phyloP scores from a whole-genome alignment of 2,888 invertebrate genomes.

The Dexiosoma caninum region DNA sequence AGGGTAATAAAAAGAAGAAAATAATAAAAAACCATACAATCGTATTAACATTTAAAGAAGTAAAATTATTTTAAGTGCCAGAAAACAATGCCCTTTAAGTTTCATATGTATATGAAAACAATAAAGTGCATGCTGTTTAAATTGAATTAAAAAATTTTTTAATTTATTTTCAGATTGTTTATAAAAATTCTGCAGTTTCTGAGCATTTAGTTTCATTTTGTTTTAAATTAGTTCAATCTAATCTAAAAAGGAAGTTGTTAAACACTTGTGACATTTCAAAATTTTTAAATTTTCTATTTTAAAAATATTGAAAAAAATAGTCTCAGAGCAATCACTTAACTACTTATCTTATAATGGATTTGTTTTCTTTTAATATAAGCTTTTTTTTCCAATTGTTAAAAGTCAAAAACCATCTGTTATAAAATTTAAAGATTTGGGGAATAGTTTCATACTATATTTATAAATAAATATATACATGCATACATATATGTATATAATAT shows the following conservation, averaged over 20 bases:
- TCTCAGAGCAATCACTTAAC: not conserved
- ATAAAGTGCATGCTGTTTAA: not conserved
- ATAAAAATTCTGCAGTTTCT: not conserved
- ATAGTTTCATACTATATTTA: too few species aligned
- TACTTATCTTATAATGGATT: not conserved
- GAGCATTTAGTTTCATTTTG: not conserved
- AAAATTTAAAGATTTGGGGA: too few species aligned
- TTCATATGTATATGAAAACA: not conserved
- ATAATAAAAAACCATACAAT: not conserved
- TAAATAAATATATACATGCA: too few species aligned
- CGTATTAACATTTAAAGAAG: conserved; percentile 26
- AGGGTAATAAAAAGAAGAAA: not conserved
- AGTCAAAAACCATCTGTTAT: too few species aligned
- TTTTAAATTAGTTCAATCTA: not conserved
- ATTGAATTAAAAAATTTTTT: not conserved
- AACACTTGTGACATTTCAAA: not conserved
- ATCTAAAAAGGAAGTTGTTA: conserved; percentile 10
- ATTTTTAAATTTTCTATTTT: not conserved
- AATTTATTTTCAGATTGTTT: not conserved
- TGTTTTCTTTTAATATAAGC: too few species aligned
- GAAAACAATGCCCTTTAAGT: conserved; percentile 1
- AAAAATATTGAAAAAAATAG: not conserved
- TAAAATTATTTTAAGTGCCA: conserved; percentile 23
- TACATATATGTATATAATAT: not conserved
- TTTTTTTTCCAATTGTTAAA: too few species aligned